These are phyloP conservation scores for Microctenopoma lineatum DNA, from an alignment of 2,797 vertebrate genomes.

Conservation along the genomic window DNA sequence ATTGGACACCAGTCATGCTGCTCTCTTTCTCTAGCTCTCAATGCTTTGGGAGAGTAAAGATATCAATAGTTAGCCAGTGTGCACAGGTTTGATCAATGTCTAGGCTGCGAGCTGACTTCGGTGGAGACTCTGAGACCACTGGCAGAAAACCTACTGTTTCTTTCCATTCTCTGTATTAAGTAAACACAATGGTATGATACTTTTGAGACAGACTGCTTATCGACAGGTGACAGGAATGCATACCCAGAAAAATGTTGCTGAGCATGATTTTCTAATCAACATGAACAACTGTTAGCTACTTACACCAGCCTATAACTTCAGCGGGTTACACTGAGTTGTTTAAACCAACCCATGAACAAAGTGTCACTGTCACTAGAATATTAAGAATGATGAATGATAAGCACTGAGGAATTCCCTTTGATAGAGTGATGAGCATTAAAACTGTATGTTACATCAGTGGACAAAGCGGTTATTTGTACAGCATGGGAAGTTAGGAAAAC, in stretches of 20 bases:
- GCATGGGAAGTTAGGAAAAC: slow-evolving; percentile 57
- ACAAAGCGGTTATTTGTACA: slow-evolving; percentile 67
- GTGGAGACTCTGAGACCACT: slow-evolving; percentile 11
- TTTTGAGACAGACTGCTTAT: slow-evolving; percentile 30
- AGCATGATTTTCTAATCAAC: slow-evolving; percentile 29
- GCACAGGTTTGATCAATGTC: slow-evolving; percentile 28
- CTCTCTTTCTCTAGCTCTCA: slow-evolving; percentile 20
- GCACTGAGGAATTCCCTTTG: slow-evolving; percentile 46
- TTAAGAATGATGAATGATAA: slow-evolving; percentile 50
- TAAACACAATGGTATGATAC: slow-evolving; percentile 28
- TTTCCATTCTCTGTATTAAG: slow-evolving; percentile 16
- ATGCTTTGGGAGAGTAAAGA: slow-evolving; percentile 12
- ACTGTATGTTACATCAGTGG: slow-evolving; percentile 40
- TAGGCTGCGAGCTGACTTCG: slow-evolving; percentile 15
- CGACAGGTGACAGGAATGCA: slow-evolving; percentile 33
- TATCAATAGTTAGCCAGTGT: background rate
- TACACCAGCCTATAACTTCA: slow-evolving; percentile 42
- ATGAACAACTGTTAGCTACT: slow-evolving; percentile 52
- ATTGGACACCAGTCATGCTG: slow-evolving; percentile 5
- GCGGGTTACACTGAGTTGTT: slow-evolving; percentile 49
- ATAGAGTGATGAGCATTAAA: slow-evolving; percentile 37
- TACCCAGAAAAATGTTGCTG: slow-evolving; percentile 30
- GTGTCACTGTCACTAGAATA: slow-evolving; percentile 66
- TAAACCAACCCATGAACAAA: slow-evolving; percentile 45
- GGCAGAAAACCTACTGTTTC: slow-evolving; percentile 11